Evolutionary conservation across 1,140 invertebrate genomes (phyloP).

Genomic region (Nasonia vitripennis): DNA sequence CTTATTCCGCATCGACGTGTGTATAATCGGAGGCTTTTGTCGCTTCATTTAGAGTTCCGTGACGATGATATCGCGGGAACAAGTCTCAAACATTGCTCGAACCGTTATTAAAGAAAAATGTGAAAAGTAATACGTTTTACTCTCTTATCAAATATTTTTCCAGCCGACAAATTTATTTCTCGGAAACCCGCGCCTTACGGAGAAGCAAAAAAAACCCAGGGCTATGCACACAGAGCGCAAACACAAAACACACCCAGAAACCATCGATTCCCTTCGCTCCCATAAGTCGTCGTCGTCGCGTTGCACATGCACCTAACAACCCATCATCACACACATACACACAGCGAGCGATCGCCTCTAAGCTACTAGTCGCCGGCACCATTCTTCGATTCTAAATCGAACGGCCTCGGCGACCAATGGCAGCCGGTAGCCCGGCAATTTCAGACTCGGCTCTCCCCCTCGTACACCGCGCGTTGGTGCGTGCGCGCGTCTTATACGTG

Average conservation of each 20-base stretch:
- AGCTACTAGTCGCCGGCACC: slow-evolving; percentile 58
- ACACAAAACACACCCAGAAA: background rate
- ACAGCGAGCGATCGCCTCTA: slow-evolving; percentile 10
- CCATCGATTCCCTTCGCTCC: slow-evolving; percentile 20
- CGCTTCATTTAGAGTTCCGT: too few species aligned
- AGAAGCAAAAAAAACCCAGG: background rate
- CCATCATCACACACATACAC: background rate
- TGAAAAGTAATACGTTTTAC: too few species aligned
- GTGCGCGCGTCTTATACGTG: slow-evolving; percentile 38
- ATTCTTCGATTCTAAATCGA: slow-evolving; percentile 70
- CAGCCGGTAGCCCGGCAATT: slow-evolving; percentile 51
- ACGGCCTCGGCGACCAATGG: slow-evolving; percentile 65
- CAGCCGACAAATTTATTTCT: too few species aligned
- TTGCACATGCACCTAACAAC: background rate
- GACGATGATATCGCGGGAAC: too few species aligned
- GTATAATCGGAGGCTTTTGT: background rate
- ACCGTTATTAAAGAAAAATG: too few species aligned
- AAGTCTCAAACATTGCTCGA: too few species aligned
- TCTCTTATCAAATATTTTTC: too few species aligned
- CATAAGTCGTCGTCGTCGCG: background rate
- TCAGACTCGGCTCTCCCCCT: slow-evolving; percentile 45
- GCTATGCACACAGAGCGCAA: background rate
- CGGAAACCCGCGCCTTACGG: too few species aligned
- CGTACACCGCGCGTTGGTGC: slow-evolving; percentile 1
- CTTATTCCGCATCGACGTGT: background rate